phyloP scores from a whole-genome alignment of 92 coral and sea anemone genomes.

The Diadumene lineata region DNA sequence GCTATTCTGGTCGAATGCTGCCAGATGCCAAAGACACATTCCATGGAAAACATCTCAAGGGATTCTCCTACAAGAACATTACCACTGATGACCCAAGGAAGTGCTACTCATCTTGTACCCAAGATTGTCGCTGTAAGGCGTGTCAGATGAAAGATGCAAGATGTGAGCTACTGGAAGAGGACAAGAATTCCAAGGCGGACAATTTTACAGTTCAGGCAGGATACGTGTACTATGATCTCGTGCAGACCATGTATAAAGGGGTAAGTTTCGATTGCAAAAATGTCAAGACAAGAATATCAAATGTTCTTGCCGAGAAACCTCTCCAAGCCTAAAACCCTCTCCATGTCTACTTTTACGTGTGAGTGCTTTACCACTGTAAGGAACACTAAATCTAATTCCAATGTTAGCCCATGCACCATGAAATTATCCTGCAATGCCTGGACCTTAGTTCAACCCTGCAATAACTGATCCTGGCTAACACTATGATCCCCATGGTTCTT shows the following conservation, averaged over 20 bases:
- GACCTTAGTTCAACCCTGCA: too few species aligned
- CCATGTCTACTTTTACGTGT: too few species aligned
- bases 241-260: constrained; percentile 7
- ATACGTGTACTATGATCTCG: constrained; percentile 4
- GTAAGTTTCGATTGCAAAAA: background rate
- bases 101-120: constrained; percentile 37
- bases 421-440: too few species aligned
- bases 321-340: too few species aligned
- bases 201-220: background rate
- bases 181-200: constrained; percentile 24
- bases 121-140: constrained; percentile 43
- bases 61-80: constrained; percentile 41
- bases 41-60: constrained; percentile 6
- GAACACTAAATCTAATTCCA: too few species aligned
- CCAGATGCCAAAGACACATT: background rate
- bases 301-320: too few species aligned
- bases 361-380: too few species aligned
- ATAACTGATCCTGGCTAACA: too few species aligned
- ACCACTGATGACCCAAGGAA: constrained; percentile 31
- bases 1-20: background rate
- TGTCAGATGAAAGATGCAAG: constrained; percentile 34
- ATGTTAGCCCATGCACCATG: too few species aligned
- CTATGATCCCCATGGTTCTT: too few species aligned
- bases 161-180: constrained; percentile 49
- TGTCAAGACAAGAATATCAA: too few species aligned